A percentile compares a stretch with the other conserved stretches of the same genome.
phyloP scores from a whole-genome alignment of 2,888 invertebrate species.

The Epistrophe grossulariae region DNA sequence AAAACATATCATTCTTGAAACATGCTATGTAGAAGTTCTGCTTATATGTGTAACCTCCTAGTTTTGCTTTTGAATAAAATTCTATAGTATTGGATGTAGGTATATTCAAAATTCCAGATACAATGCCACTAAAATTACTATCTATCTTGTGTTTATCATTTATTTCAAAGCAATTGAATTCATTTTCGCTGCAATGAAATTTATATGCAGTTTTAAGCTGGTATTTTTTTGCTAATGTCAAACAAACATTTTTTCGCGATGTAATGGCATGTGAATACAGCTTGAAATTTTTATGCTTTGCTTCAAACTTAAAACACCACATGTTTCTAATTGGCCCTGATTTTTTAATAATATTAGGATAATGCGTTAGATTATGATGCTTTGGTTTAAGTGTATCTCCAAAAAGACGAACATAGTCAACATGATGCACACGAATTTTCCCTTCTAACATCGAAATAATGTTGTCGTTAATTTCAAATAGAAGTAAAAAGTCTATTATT shows the following conservation, averaged over 20 bases:
- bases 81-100: background rate
- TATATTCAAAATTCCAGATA: background rate
- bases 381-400: background rate
- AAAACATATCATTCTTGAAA: background rate
- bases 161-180: background rate
- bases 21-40: background rate
- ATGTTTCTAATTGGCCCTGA: conserved; percentile 59
- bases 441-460: background rate
- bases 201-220: background rate
- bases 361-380: background rate
- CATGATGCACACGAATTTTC: background rate
- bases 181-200: background rate
- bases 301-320: conserved; percentile 77
- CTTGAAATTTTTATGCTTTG: conserved; percentile 44
- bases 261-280: conserved; percentile 35
- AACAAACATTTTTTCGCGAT: background rate
- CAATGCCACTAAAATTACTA: background rate
- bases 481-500: background rate
- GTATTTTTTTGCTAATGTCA: background rate
- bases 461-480: background rate
- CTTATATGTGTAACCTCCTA: background rate
- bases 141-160: background rate
- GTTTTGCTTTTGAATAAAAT: background rate
- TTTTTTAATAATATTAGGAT: background rate
- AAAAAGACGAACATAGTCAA: conserved; percentile 60